Conservation (phyloP, 2,113 vertebrate genomes). For the Orycteropus afer region DNA sequence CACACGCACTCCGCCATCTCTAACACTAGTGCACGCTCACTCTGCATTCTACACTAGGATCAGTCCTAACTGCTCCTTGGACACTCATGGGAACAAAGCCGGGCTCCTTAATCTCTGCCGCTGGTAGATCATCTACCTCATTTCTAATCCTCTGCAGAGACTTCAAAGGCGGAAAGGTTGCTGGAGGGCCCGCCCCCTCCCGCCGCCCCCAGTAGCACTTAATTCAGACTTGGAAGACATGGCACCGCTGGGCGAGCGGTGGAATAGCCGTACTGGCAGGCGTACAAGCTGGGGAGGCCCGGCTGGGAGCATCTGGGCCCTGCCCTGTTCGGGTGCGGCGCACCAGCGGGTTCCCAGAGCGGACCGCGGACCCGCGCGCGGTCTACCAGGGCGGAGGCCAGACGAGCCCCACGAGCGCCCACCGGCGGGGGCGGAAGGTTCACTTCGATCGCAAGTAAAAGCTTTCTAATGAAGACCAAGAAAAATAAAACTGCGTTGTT, state of each 20-base stretch:
- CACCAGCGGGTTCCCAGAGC: neutral
- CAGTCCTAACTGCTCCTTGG: neutral
- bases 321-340: neutral
- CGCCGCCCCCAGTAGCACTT: conserved; percentile 16
- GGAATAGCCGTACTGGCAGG: neutral
- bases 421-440: no score
- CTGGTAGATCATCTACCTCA: conserved; percentile 92
- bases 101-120: conserved; percentile 88
- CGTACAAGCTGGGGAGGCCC: neutral
- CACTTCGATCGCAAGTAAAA: neutral
- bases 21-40: neutral
- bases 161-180: conserved; percentile 90
- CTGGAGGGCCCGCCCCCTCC: conserved; percentile 83
- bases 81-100: conserved; percentile 89
- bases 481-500: neutral
- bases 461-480: neutral
- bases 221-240: accelerated
- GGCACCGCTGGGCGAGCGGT: neutral
- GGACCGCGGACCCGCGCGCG: neutral
- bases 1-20: no score
- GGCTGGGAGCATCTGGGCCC: neutral
- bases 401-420: accelerated
- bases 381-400: neutral
- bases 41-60: neutral
- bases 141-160: conserved; percentile 82